phyloP scores from a whole-genome alignment of 2,113 vertebrate genomes.

The Coptodon bakossiorum region DNA sequence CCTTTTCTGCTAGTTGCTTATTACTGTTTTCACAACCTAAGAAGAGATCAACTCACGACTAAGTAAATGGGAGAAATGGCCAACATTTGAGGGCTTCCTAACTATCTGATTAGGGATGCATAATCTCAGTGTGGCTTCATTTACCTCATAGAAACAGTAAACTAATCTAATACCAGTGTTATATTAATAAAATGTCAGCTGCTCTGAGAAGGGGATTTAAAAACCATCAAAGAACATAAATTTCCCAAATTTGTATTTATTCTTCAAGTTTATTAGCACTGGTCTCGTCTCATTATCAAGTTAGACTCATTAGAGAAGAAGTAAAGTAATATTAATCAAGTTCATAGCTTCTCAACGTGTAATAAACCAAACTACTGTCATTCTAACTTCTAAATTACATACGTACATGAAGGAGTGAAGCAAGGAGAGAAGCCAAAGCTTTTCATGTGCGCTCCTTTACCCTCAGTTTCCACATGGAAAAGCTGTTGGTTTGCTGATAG shows the following conservation, averaged over 20 bases:
- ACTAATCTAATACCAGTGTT: too few relatives aligned
- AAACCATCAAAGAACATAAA: background rate
- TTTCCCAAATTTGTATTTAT: fast-evolving
- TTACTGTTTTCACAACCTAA: background rate
- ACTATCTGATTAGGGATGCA: background rate
- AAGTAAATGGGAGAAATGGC: background rate
- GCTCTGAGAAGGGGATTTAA: background rate
- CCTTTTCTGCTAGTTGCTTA: background rate
- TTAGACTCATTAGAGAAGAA: background rate
- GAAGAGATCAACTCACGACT: background rate
- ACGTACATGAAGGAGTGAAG: background rate
- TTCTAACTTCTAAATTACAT: background rate
- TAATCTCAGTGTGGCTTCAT: fast-evolving
- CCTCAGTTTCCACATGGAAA: background rate
- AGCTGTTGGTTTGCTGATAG: background rate
- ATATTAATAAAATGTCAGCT: background rate
- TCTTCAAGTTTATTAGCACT: background rate
- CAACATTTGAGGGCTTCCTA: background rate
- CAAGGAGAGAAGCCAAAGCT: background rate
- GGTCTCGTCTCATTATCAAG: background rate
- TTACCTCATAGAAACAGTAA: background rate
- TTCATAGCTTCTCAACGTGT: background rate
- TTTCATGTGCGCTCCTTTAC: background rate
- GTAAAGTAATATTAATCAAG: background rate
- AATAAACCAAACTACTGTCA: background rate